Evolutionary conservation across 2,113 vertebrate genomes (phyloP), one percentile per base, ranked within the genome.

Genomic region (Phasianus colchicus): DNA sequence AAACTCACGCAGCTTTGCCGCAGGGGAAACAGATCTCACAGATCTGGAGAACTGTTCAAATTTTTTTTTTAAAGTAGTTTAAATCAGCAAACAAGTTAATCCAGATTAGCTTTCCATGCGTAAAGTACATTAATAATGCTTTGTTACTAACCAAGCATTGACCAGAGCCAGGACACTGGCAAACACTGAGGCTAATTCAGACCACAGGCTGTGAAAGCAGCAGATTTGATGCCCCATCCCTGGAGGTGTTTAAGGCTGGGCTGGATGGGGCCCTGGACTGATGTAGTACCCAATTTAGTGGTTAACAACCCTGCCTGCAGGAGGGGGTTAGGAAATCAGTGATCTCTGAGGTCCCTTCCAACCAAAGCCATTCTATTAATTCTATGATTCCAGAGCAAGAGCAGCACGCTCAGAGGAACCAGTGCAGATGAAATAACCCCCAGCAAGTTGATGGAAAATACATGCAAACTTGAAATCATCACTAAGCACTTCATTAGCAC

Each of bases 51-150:
- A 61, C 29, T 9, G 65, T 87, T 90, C 47, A 4, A 50, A 75
- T 74, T 38, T 42, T 38, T 38, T 38, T 38, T 38, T 38, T 10
- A 54, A 27, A 92, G 65, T 60, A 70, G 3, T 83, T 88, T 32
- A 84, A 86, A 1, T 78, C 66, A 81, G 83, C 76, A 81, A 95
- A 92, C n/a, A 30, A 86, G 11, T 90, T 93, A 65, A 87, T 90
- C 77, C 77, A 65, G 84, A 90, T 64, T 4, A 84, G 52, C 27
- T 45, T 77, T 76, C 83, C 78, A 80, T 1, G 1, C 45, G 22
- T 14, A 43, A 86, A 90, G 17, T 52, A 76, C 69, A 48, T 79
- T 75, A 78, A 43, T 24, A 80, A 88, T 0, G 4, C 55, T 54
- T 47, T 73, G 52, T 15, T 13, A 75, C 76, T 2, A 2, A 55